phyloP scores from a whole-genome alignment of 2,888 invertebrate species.

The Meteorus colon region DNA sequence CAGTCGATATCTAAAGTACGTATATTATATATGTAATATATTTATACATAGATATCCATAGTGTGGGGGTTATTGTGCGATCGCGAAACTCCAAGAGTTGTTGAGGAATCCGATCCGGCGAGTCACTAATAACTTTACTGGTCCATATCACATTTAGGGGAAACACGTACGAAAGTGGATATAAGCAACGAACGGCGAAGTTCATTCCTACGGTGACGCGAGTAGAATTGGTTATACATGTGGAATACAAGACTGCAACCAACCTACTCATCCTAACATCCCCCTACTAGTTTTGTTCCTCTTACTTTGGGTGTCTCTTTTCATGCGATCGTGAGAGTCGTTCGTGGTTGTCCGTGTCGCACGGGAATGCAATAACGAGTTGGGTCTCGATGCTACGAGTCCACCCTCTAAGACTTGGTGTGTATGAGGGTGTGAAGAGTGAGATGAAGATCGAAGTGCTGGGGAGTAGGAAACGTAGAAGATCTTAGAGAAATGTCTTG shows the following conservation, averaged over 20 bases:
- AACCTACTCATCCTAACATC: constrained; percentile 5
- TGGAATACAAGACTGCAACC: constrained; percentile 10
- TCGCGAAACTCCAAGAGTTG: constrained; percentile 44
- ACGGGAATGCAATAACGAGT: constrained; percentile 66
- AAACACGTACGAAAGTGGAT: constrained; percentile 72
- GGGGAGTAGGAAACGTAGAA: constrained; percentile 18
- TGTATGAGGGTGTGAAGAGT: constrained; percentile 10
- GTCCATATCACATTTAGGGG: constrained; percentile 63
- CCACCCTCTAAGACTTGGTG: constrained; percentile 30
- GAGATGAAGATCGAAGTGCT: constrained; percentile 28
- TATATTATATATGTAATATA: not conserved
- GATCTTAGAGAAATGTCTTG: constrained; percentile 49
- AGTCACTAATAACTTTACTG: constrained; percentile 54
- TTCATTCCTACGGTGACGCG: constrained; percentile 70
- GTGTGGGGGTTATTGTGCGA: constrained; percentile 4
- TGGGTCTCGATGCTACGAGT: constrained; percentile 40
- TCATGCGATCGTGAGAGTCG: constrained; percentile 38
- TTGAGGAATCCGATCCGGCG: constrained; percentile 56
- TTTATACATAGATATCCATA: constrained; percentile 13
- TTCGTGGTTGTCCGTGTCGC: constrained; percentile 48
- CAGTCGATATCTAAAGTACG: not conserved
- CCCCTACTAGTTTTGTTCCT: constrained; percentile 13
- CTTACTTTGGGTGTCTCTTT: constrained; percentile 31
- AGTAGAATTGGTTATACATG: constrained; percentile 69
- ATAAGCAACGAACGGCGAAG: constrained; percentile 69